Conservation (phyloP, 2,113 vertebrate genomes). For the Dromaius novaehollandiae region DNA sequence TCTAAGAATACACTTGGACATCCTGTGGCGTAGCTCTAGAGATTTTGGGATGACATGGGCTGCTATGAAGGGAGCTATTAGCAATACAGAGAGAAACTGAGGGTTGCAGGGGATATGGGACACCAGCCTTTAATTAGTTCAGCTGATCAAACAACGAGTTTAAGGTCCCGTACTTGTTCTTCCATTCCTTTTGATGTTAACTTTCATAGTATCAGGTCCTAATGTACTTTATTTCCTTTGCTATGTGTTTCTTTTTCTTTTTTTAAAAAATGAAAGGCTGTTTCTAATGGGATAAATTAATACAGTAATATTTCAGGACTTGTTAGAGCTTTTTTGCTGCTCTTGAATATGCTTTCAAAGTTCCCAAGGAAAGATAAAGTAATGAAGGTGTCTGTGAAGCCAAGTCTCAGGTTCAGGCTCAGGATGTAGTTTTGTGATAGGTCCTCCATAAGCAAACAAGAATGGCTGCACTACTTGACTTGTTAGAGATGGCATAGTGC, state of each 20-base stretch:
- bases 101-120: neutral
- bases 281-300: neutral
- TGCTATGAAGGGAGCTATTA: neutral
- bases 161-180: neutral
- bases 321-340: neutral
- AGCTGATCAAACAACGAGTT: neutral
- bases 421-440: neutral
- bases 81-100: neutral
- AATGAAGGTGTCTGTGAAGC: too few relatives aligned
- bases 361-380: neutral
- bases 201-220: neutral
- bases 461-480: neutral
- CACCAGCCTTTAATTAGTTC: neutral
- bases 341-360: neutral
- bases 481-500: neutral
- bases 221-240: neutral
- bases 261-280: neutral
- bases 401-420: too few relatives aligned
- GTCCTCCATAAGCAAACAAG: neutral
- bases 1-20: neutral
- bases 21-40: neutral
- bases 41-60: neutral
- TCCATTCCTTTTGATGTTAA: neutral
- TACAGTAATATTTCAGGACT: neutral
- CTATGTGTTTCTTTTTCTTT: neutral